Conservation (phyloP, 1,140 invertebrate genomes). For the Pseudomyrmex concolor region DNA sequence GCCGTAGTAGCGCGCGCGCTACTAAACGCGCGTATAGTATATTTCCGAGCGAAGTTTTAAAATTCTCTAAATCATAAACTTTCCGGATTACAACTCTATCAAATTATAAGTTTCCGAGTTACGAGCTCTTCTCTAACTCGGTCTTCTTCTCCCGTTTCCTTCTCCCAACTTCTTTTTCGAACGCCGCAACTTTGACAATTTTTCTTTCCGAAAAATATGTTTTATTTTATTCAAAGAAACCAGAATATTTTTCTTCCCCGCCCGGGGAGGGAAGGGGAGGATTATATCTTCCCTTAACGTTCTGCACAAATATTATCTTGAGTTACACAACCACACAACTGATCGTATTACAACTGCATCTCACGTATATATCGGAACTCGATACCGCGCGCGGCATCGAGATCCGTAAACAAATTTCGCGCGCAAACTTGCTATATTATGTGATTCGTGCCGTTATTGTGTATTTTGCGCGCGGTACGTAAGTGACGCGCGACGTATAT, state of each 20-base stretch:
- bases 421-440: too few relatives aligned
- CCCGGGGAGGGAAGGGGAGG: too few relatives aligned
- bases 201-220: not conserved
- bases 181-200: conserved; percentile 12
- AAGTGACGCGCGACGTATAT: not conserved
- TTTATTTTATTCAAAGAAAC: not conserved
- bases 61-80: conserved; percentile 44
- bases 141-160: not conserved
- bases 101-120: conserved; percentile 40
- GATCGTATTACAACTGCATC: not conserved
- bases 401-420: conserved; percentile 1
- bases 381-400: not conserved
- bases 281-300: not conserved
- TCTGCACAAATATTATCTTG: conserved; percentile 4
- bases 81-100: conserved; percentile 22
- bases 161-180: not conserved
- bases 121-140: conserved; percentile 11
- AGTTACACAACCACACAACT: not conserved
- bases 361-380: not conserved
- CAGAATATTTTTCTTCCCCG: not conserved
- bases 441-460: too few relatives aligned
- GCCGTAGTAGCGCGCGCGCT: not conserved
- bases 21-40: not conserved
- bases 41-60: not conserved
- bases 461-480: too few relatives aligned